These are phyloP conservation scores for Dicyrtoma fusca DNA, from an alignment of 2,888 invertebrate genomes.

Conservation along the genomic window DNA sequence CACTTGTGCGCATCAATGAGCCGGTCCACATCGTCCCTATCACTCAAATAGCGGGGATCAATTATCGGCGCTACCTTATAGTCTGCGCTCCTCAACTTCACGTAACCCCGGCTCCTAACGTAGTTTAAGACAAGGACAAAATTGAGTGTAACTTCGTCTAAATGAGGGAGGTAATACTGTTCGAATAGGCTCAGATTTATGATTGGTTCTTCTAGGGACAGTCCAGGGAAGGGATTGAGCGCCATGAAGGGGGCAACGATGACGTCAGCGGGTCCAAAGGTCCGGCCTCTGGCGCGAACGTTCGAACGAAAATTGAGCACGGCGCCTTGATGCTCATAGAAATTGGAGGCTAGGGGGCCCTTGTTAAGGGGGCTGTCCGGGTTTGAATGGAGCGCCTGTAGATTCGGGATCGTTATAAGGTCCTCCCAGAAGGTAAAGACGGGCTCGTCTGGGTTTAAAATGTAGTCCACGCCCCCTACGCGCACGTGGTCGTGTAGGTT, in stretches of 20 bases:
- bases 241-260: not conserved
- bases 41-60: not conserved
- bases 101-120: not conserved
- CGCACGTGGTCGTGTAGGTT: constrained; percentile 13
- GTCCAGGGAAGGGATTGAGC: not conserved
- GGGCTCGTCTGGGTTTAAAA: not conserved
- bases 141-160: not conserved
- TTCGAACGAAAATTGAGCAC: not conserved
- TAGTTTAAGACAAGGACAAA: not conserved
- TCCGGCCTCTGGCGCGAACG: not conserved
- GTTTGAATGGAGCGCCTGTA: not conserved
- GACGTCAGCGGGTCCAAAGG: not conserved
- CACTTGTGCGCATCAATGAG: not conserved
- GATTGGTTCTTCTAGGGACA: not conserved
- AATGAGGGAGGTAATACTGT: not conserved
- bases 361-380: no score
- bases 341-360: not conserved
- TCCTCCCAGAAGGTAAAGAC: constrained; percentile 3
- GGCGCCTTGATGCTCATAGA: constrained; percentile 1
- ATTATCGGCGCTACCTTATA: not conserved
- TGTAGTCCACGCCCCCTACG: constrained; percentile 10
- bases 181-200: not conserved
- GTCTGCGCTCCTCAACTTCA: not conserved
- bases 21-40: not conserved
- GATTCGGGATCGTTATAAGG: not conserved